phyloP scores from a whole-genome alignment of 2,797 vertebrate genomes.

The Pangasius larnaudii region DNA sequence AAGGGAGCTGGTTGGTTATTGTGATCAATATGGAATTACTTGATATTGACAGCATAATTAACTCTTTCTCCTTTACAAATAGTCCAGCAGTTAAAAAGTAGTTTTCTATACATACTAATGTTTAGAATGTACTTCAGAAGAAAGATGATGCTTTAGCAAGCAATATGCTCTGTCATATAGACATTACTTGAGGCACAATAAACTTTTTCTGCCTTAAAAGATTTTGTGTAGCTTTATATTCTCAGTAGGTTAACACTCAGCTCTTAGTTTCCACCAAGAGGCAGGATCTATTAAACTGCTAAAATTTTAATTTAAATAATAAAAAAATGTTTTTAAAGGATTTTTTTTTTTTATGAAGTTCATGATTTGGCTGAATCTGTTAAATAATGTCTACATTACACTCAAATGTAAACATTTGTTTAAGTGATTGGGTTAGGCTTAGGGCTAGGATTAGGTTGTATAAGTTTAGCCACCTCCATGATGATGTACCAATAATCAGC shows the following conservation, averaged over 20 bases:
- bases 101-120: neutral
- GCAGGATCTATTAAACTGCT: neutral
- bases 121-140: neutral
- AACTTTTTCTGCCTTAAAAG: neutral
- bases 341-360: neutral
- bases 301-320: neutral
- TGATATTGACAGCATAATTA: neutral
- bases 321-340: too few relatives aligned
- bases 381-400: neutral
- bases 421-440: neutral
- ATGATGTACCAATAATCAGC: neutral
- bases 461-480: neutral
- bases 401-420: neutral
- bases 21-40: neutral
- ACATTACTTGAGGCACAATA: neutral
- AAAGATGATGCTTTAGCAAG: neutral
- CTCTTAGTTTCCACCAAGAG: neutral
- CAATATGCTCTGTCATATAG: neutral
- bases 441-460: neutral
- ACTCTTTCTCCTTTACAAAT: neutral
- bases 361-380: neutral
- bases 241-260: neutral
- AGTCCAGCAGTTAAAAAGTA: neutral
- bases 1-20: neutral
- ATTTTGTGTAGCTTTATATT: neutral